phyloP scores from a whole-genome alignment of 1,140 invertebrate genomes.

The Diachasma alloeum region DNA sequence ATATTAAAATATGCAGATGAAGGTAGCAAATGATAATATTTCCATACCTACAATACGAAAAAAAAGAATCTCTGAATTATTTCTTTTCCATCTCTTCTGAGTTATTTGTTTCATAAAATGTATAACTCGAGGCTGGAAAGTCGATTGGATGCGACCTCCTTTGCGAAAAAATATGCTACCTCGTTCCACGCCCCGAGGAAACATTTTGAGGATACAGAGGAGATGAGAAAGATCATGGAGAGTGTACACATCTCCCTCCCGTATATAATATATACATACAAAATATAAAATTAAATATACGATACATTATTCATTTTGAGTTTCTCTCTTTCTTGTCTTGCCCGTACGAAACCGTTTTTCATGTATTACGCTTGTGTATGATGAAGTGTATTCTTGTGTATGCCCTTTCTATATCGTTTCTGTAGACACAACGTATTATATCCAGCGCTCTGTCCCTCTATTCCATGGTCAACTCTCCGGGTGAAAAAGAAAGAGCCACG shows the following conservation, averaged over 20 bases:
- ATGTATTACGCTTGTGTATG: background rate
- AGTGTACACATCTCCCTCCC: background rate
- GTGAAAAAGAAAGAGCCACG: conserved; percentile 6
- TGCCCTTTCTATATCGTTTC: conserved; percentile 9
- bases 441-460: conserved; percentile 1
- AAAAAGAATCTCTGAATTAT: conserved; percentile 1
- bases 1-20: background rate
- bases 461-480: background rate
- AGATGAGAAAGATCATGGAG: conserved; percentile 23
- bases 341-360: conserved; percentile 12
- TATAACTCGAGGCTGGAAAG: conserved; percentile 48
- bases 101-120: conserved; percentile 10
- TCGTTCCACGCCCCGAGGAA: conserved; percentile 39
- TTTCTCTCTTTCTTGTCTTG: conserved; percentile 60
- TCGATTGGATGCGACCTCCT: conserved; percentile 61
- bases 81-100: background rate
- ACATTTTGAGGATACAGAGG: conserved; percentile 20
- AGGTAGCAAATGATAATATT: background rate
- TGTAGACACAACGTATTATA: conserved; percentile 31
- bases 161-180: conserved; percentile 58
- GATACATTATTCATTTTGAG: conserved; percentile 67
- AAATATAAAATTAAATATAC: conserved; percentile 65
- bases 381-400: conserved; percentile 6
- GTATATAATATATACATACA: conserved; percentile 37
- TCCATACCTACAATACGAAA: background rate